phyloP scores from a whole-genome alignment of 2,113 vertebrate genomes.

The Phalacrocorax aristotelis region DNA sequence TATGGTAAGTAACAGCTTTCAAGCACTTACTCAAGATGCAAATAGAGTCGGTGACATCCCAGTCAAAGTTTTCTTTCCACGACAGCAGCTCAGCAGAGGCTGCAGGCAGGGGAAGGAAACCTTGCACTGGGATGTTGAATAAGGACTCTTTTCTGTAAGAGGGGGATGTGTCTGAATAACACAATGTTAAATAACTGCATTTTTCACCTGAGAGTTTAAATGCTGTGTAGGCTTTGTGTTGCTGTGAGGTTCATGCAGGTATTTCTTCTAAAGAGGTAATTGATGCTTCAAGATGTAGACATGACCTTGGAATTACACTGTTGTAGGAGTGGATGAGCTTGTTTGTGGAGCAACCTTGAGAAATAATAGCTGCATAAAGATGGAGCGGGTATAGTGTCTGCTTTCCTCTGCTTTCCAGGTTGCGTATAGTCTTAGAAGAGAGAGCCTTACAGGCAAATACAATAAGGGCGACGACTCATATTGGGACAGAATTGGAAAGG shows the following conservation, averaged over 20 bases:
- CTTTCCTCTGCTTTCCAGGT: not conserved
- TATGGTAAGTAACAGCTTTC: constrained; percentile 80
- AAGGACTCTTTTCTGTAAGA: not conserved
- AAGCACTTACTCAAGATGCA: not conserved
- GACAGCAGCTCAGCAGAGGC: not conserved
- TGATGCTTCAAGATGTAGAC: not conserved
- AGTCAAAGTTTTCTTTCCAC: not conserved
- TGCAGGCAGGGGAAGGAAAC: not conserved
- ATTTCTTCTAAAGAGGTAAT: not conserved
- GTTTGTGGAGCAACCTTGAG: not conserved
- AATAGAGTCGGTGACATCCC: not conserved
- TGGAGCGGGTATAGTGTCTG: fast-evolving
- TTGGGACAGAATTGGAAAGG: not conserved
- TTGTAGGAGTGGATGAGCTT: not conserved
- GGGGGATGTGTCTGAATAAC: not conserved
- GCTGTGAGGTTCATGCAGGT: not conserved
- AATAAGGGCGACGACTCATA: not conserved
- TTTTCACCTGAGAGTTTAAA: not conserved
- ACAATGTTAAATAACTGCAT: not conserved
- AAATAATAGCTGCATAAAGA: not conserved
- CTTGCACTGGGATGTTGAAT: not conserved
- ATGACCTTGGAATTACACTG: not conserved
- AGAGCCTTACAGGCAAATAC: not conserved
- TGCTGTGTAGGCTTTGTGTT: not conserved
- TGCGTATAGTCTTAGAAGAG: not conserved